phyloP scores from a whole-genome alignment of 2,797 vertebrate genomes.

The Hylomyscus alleni region DNA sequence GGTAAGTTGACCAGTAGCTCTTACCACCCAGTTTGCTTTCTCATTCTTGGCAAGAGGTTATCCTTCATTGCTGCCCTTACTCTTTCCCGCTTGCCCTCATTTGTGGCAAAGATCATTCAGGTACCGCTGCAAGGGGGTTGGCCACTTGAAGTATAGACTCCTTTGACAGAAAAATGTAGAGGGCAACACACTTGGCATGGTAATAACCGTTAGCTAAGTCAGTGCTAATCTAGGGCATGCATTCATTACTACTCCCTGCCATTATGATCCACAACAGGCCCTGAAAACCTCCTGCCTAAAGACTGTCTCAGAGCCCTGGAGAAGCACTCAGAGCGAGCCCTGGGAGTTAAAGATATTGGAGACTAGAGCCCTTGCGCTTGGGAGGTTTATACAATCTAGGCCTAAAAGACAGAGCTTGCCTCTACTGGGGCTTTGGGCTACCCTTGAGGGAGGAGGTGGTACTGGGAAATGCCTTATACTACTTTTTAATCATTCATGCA shows the following conservation, averaged over 20 bases:
- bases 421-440: constrained; percentile 50
- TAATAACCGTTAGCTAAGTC: background rate
- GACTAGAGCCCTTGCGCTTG: constrained; percentile 3
- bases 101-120: background rate
- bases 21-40: constrained; percentile 33
- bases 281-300: background rate
- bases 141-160: background rate
- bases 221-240: background rate
- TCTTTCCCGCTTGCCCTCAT: background rate
- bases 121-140: background rate
- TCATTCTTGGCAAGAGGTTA: background rate
- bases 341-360: constrained; percentile 64
- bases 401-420: constrained; percentile 37
- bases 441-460: background rate
- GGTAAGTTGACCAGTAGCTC: background rate
- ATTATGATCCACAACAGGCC: background rate
- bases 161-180: background rate
- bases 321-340: background rate
- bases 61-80: background rate
- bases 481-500: constrained; percentile 65
- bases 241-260: background rate
- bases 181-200: background rate
- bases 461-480: constrained; percentile 2
- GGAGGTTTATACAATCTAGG: constrained; percentile 6
- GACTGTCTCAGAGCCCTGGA: background rate